Evolutionary conservation across 2,888 invertebrate genomes (phyloP).

Genomic region (Halictus ligatus): DNA sequence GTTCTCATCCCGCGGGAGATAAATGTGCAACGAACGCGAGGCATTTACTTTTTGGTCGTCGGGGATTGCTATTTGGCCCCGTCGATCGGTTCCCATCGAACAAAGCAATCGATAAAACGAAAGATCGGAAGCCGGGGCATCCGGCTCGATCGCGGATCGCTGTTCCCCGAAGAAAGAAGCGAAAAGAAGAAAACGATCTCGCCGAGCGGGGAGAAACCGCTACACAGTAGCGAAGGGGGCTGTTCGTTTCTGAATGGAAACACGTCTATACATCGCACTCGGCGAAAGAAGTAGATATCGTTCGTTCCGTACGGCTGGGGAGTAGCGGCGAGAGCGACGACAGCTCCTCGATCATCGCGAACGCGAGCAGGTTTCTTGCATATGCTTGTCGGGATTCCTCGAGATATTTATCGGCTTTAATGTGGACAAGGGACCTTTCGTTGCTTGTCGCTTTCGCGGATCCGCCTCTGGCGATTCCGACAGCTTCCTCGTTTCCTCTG

Average conservation of each 20-base stretch:
- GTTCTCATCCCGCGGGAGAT: not conserved
- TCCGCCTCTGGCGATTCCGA: slow-evolving; percentile 8
- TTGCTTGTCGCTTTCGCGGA: slow-evolving; percentile 59
- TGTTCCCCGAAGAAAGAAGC: not conserved
- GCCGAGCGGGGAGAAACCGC: slow-evolving; percentile 1
- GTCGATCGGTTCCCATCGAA: not conserved
- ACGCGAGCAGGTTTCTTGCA: slow-evolving; percentile 57
- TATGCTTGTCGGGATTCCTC: slow-evolving; percentile 57
- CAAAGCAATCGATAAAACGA: not conserved
- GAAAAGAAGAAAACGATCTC: not conserved
- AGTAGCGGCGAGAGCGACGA: slow-evolving; percentile 46
- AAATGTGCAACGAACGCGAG: not conserved
- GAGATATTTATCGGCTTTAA: slow-evolving; percentile 65
- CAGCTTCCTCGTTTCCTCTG: slow-evolving; percentile 14
- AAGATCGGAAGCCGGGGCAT: not conserved
- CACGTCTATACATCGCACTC: slow-evolving; percentile 28
- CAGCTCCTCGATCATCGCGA: slow-evolving; percentile 62
- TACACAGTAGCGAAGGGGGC: slow-evolving; percentile 39
- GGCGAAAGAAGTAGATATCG: slow-evolving; percentile 41
- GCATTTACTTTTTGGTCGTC: not conserved
- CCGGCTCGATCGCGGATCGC: slow-evolving; percentile 1
- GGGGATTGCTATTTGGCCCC: not conserved
- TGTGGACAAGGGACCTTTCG: slow-evolving; percentile 60
- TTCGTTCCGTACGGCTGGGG: slow-evolving; percentile 38
- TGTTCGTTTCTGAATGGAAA: slow-evolving; percentile 46